Evolutionary conservation across 2,797 vertebrate genomes (phyloP).

Genomic region (Odontamblyopus lacepedii): DNA sequence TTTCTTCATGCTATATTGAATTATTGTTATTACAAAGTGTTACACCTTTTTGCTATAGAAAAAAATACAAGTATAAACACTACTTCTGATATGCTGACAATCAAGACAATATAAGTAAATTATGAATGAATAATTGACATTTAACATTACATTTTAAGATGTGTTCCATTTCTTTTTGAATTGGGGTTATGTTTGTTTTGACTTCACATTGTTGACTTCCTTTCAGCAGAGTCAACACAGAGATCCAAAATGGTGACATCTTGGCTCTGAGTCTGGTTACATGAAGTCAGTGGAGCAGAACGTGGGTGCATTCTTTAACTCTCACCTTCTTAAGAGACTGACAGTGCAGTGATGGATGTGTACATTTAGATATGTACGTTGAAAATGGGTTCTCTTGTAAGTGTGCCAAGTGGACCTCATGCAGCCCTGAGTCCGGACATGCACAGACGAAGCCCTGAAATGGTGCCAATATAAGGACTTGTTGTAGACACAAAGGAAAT

Average conservation of each 20-base stretch:
- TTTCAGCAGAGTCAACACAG: conserved; percentile 34
- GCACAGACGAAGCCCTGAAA: conserved; percentile 30
- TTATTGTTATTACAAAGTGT: too few relatives aligned
- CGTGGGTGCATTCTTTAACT: conserved; percentile 28
- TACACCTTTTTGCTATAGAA: too few relatives aligned
- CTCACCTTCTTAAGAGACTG: conserved; percentile 30
- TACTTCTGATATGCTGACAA: not conserved
- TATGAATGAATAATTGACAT: conserved; percentile 8
- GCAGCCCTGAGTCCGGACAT: conserved; percentile 15
- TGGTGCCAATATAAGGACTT: conserved; percentile 19
- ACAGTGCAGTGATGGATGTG: conserved; percentile 28
- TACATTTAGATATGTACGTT: conserved; percentile 28
- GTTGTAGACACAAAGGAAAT: conserved; percentile 32
- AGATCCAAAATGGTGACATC: conserved; percentile 29
- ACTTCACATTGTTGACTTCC: conserved; percentile 30
- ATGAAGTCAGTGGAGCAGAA: conserved; percentile 66
- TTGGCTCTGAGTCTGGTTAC: conserved; percentile 51
- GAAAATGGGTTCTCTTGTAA: conserved; percentile 41
- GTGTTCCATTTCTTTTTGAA: not conserved
- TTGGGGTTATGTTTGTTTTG: conserved; percentile 40
- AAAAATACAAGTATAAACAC: too few relatives aligned
- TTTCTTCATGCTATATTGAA: too few relatives aligned
- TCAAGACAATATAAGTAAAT: conserved; percentile 18
- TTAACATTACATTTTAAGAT: not conserved
- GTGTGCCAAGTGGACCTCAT: conserved; percentile 2